Evolutionary conservation across 2,113 vertebrate species (phyloP).

Genomic region (Euleptes europaea): DNA sequence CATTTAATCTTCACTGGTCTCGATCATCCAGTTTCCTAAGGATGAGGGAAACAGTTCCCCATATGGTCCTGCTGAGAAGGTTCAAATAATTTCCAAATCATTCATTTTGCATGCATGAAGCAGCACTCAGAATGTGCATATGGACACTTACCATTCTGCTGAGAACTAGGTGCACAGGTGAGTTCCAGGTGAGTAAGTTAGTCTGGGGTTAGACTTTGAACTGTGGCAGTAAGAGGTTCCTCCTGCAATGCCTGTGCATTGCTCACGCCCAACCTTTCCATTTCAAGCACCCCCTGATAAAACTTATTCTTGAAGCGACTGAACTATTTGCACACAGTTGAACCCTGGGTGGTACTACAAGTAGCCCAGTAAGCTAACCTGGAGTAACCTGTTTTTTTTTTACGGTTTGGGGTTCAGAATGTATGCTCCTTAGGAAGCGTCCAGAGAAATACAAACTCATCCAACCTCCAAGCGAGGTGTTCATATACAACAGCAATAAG

Average conservation of each 20-base stretch:
- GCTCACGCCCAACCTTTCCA: constrained; percentile 12
- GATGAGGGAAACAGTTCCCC: neutral
- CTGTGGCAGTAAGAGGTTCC: neutral
- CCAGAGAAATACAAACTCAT: neutral
- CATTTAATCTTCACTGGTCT: neutral
- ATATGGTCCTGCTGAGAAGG: neutral
- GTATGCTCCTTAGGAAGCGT: neutral
- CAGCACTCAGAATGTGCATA: constrained; percentile 50
- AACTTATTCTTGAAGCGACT: constrained; percentile 41
- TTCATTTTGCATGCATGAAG: constrained; percentile 35
- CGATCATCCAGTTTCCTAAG: neutral
- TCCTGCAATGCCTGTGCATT: neutral
- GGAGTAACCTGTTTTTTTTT: neutral
- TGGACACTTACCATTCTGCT: constrained; percentile 60
- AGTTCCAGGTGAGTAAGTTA: constrained; percentile 50
- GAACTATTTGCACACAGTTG: constrained; percentile 22
- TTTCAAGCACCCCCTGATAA: neutral
- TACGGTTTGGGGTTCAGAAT: neutral
- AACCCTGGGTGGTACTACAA: neutral
- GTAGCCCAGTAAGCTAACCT: neutral
- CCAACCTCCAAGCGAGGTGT: neutral
- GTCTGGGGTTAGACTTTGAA: constrained; percentile 46
- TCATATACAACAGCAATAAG: neutral
- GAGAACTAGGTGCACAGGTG: constrained; percentile 17
- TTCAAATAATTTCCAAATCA: constrained; percentile 10